Evolutionary conservation across 2,113 vertebrate species (phyloP).

Genomic region (Mustelus asterias): DNA sequence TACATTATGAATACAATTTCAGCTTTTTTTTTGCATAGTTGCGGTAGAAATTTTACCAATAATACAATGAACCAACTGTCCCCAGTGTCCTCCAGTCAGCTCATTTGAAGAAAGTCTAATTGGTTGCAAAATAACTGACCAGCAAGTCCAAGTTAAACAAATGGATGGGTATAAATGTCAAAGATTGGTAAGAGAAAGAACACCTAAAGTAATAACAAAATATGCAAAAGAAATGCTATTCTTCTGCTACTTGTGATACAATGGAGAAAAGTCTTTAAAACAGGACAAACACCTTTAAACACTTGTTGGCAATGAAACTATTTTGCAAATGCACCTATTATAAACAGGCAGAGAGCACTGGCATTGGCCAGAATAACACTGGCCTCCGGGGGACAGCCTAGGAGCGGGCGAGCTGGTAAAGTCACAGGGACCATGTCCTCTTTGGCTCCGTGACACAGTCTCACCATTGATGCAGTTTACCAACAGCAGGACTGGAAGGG

Average conservation of each 20-base stretch:
- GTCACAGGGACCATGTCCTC: too few species aligned
- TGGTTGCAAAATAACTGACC: neutral
- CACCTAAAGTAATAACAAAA: neutral
- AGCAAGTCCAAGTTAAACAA: neutral
- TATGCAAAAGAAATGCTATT: neutral
- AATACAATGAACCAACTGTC: neutral
- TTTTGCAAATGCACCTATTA: neutral
- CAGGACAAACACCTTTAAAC: neutral
- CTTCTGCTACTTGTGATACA: neutral
- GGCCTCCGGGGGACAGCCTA: too few species aligned
- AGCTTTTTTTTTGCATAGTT: neutral
- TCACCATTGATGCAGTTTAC: too few species aligned
- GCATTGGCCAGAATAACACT: too few species aligned
- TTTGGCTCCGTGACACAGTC: too few species aligned
- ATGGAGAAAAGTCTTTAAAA: neutral
- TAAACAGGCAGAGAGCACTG: neutral
- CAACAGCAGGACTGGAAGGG: too few species aligned
- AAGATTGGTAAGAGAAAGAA: neutral
- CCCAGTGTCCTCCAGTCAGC: neutral
- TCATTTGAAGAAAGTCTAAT: neutral
- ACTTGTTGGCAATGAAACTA: neutral
- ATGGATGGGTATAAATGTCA: neutral
- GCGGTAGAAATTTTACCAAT: neutral
- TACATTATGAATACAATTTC: neutral
- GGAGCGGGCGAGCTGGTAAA: too few species aligned